Conservation (phyloP, 2,888 invertebrate species). For the Chymomyza fuscimana region DNA sequence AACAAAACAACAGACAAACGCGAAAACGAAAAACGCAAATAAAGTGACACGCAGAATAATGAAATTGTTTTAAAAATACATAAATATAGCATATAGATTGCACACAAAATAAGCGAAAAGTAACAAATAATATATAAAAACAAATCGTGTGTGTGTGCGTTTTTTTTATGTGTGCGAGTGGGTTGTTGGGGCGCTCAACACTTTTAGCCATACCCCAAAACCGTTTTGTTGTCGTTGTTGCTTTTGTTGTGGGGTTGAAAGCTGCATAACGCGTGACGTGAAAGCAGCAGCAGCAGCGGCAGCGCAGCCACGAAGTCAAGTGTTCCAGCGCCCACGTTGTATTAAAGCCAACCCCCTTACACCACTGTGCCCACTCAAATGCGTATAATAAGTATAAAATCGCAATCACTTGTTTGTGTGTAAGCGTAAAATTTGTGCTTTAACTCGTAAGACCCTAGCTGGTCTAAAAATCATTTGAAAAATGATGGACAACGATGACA, state of each 20-base stretch:
- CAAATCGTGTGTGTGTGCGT: slow-evolving; percentile 25
- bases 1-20: slow-evolving; percentile 48
- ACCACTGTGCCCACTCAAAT: slow-evolving; percentile 30
- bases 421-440: neutral
- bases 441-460: neutral
- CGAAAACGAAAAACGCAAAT: slow-evolving; percentile 62
- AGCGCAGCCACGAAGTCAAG: slow-evolving; percentile 23
- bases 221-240: slow-evolving; percentile 21
- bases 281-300: slow-evolving; percentile 18
- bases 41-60: slow-evolving; percentile 68
- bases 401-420: neutral
- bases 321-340: slow-evolving; percentile 5
- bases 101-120: slow-evolving; percentile 28
- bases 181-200: neutral
- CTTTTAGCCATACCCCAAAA: neutral
- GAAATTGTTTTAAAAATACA: slow-evolving; percentile 55
- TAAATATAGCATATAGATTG: slow-evolving; percentile 43
- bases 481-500: slow-evolving; percentile 78
- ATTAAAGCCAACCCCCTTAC: neutral
- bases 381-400: slow-evolving; percentile 8
- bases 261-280: slow-evolving; percentile 69
- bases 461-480: neutral
- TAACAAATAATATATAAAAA: slow-evolving; percentile 30
- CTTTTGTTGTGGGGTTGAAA: slow-evolving; percentile 61
- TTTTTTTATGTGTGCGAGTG: slow-evolving; percentile 8